These are phyloP conservation scores for Drosophila guanche DNA, from an alignment of 1,140 invertebrate species.

Conservation along the genomic window DNA sequence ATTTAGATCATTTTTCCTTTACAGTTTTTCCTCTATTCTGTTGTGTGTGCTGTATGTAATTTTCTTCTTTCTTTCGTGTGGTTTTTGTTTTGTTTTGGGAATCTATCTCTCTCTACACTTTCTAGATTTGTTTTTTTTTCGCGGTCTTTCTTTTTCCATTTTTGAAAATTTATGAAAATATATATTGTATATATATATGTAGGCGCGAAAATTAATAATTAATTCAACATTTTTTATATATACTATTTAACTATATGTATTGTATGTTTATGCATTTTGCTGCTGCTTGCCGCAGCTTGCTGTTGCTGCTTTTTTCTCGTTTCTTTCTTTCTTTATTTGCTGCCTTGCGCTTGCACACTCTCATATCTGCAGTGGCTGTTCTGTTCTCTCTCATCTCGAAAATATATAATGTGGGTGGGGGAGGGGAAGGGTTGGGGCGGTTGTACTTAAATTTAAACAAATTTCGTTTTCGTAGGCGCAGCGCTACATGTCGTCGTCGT, in stretches of 20 bases:
- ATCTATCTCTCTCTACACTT: constrained; percentile 1
- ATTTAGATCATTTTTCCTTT: constrained; percentile 24
- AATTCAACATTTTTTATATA: constrained; percentile 79
- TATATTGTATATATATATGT: constrained; percentile 70
- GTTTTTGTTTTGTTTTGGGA: constrained; percentile 14
- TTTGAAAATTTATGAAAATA: constrained; percentile 80
- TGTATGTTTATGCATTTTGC: constrained; percentile 63
- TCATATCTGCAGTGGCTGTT: constrained; percentile 69
- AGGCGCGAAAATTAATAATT: constrained; percentile 79
- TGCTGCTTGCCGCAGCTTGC: background rate
- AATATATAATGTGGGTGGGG: no score
- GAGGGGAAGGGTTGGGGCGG: no score
- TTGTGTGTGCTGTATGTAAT: constrained; percentile 22
- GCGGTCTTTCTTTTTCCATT: constrained; percentile 35
- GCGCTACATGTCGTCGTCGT: constrained; percentile 10
- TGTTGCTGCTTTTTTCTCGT: constrained; percentile 13
- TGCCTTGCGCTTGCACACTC: constrained; percentile 8
- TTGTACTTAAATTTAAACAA: no score
- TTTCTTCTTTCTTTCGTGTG: constrained; percentile 24
- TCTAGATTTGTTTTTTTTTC: constrained; percentile 36
- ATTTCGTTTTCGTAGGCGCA: no score
- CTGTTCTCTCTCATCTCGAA: constrained; percentile 36
- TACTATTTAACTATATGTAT: constrained; percentile 75
- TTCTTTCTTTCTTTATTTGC: background rate
- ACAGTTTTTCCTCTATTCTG: constrained; percentile 17